These are phyloP conservation scores for Metridium senile DNA, from an alignment of 92 coral and sea anemone genomes.

Conservation along the genomic window DNA sequence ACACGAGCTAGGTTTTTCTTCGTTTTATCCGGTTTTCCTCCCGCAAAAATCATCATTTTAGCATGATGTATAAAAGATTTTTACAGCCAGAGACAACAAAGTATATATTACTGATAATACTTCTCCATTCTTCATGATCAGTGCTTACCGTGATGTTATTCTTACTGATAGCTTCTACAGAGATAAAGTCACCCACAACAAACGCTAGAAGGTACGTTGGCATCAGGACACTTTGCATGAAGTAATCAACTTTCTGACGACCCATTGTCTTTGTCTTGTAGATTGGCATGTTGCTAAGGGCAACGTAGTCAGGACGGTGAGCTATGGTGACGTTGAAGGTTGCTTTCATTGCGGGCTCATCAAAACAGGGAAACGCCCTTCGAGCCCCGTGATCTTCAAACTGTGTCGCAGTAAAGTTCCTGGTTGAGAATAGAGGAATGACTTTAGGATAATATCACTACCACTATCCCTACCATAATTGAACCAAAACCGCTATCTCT, in stretches of 20 bases:
- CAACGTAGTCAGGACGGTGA: constrained; percentile 52
- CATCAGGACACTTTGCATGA: constrained; percentile 57
- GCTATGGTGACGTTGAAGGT: constrained; percentile 75
- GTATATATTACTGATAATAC: too few relatives aligned
- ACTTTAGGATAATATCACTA: too few relatives aligned
- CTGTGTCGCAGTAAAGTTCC: constrained; percentile 85
- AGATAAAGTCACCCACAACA: constrained; percentile 70
- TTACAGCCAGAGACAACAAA: too few relatives aligned
- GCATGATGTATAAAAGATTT: too few relatives aligned
- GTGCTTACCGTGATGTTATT: constrained; percentile 50
- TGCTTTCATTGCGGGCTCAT: constrained; percentile 93
- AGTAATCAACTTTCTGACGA: constrained; percentile 45
- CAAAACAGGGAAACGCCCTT: constrained; percentile 88
- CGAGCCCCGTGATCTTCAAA: constrained; percentile 79
- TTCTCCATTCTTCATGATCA: background rate
- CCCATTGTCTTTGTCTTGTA: constrained; percentile 33
- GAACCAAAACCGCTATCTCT: too few relatives aligned
- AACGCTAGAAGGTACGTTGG: constrained; percentile 79
- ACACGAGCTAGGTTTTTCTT: too few relatives aligned
- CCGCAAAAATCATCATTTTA: too few relatives aligned
- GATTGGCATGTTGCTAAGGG: constrained; percentile 76
- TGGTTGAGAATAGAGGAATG: constrained; percentile 2
- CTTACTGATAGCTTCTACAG: constrained; percentile 27
- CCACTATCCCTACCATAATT: too few relatives aligned
- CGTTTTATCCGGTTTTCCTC: too few relatives aligned